Evolutionary conservation across 2,113 vertebrate genomes (phyloP).

Genomic region (Callospermophilus lateralis): DNA sequence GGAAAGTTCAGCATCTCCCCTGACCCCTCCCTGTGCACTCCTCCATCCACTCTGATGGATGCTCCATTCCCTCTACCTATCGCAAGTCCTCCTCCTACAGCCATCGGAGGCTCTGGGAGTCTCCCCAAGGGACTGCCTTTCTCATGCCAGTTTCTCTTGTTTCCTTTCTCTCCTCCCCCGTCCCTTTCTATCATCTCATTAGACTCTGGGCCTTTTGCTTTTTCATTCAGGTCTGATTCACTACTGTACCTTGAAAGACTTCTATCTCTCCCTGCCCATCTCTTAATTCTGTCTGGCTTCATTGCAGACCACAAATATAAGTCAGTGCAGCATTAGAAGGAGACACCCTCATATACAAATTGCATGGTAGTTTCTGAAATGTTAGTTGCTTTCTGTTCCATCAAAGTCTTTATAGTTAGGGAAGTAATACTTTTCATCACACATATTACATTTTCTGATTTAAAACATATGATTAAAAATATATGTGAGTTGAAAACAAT

Average conservation of each 20-base stretch:
- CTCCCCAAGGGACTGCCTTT: not conserved
- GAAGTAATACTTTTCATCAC: not conserved
- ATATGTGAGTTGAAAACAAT: not conserved
- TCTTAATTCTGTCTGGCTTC: not conserved
- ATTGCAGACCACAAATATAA: not conserved
- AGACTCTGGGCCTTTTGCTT: not conserved
- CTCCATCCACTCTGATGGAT: too few relatives aligned
- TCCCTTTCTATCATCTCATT: not conserved
- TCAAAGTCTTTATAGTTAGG: not conserved
- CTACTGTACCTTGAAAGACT: not conserved
- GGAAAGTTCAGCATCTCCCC: not conserved
- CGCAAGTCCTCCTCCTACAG: not conserved
- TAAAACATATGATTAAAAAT: conserved; percentile 41
- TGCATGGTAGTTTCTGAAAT: not conserved
- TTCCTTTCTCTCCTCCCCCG: not conserved
- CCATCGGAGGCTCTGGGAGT: not conserved
- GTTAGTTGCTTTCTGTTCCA: not conserved
- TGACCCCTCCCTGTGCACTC: rapidly evolving
- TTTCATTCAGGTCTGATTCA: not conserved
- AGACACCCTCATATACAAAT: not conserved
- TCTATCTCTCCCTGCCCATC: not conserved
- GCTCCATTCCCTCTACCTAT: too few relatives aligned
- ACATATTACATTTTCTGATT: conserved; percentile 44
- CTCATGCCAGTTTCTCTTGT: not conserved
- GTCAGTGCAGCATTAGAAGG: not conserved